phyloP scores from a whole-genome alignment of 2,888 invertebrate genomes.

The Apoda limacodes region DNA sequence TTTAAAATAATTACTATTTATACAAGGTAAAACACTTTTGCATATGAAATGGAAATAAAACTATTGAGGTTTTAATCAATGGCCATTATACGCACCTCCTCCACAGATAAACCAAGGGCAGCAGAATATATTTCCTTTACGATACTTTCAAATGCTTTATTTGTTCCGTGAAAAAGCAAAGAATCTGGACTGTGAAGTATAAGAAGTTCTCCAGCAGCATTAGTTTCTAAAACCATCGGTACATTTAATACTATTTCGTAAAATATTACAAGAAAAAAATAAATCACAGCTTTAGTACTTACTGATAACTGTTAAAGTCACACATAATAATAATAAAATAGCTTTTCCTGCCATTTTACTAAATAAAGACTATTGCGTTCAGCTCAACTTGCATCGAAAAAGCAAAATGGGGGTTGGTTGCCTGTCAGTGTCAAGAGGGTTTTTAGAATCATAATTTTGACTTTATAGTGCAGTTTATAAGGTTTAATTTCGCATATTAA shows the following conservation, averaged over 20 bases:
- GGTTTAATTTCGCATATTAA: too few relatives aligned
- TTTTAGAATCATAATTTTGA: too few relatives aligned
- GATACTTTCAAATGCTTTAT: constrained; percentile 71
- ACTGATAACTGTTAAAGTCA: constrained; percentile 49
- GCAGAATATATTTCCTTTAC: constrained; percentile 80
- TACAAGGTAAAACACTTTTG: not conserved
- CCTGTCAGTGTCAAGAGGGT: too few relatives aligned
- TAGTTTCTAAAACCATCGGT: constrained; percentile 42
- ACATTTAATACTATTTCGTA: not conserved
- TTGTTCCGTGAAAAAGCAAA: constrained; percentile 75
- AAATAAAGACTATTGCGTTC: too few relatives aligned
- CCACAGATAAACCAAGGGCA: constrained; percentile 78
- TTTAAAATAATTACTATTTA: not conserved
- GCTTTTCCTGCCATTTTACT: constrained; percentile 40
- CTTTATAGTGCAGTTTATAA: too few relatives aligned
- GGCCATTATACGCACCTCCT: constrained; percentile 61
- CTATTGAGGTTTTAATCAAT: not conserved
- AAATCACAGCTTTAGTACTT: constrained; percentile 24
- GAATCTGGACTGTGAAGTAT: constrained; percentile 77
- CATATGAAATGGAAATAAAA: constrained; percentile 1
- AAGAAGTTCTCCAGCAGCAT: constrained; percentile 75
- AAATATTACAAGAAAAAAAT: constrained; percentile 1
- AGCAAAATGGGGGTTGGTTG: too few relatives aligned
- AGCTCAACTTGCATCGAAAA: too few relatives aligned
- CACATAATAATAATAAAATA: constrained; percentile 40